phyloP scores from a whole-genome alignment of 2,113 vertebrate species.

The Chrysochloris asiatica region DNA sequence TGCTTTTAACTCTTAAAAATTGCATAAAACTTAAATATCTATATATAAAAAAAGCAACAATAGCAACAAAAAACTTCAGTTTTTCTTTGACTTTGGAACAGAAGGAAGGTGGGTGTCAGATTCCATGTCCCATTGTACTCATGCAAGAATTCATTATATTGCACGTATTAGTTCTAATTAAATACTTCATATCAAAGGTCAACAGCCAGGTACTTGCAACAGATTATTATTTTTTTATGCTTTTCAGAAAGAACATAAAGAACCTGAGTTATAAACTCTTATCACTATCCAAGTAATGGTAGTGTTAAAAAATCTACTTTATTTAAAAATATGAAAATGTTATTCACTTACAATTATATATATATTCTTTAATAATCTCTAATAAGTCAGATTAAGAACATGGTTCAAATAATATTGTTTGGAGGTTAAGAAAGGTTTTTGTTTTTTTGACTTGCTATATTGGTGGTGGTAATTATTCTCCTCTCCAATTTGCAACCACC shows the following conservation, averaged over 20 bases:
- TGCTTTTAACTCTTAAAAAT: slow-evolving; percentile 23
- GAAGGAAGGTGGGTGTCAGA: slow-evolving; percentile 70
- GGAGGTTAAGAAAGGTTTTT: not conserved
- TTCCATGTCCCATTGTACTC: not conserved
- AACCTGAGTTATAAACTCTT: not conserved
- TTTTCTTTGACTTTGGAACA: slow-evolving; percentile 48
- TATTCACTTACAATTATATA: not conserved
- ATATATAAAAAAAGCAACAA: not conserved
- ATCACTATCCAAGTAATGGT: not conserved
- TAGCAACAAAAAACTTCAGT: not conserved
- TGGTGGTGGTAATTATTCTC: not conserved
- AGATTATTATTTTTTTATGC: not conserved
- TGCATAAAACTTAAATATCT: not conserved
- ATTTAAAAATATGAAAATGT: not conserved
- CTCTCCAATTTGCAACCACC: not conserved
- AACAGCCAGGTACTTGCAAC: not conserved
- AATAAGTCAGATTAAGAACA: not conserved
- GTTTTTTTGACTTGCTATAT: not conserved
- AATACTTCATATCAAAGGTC: slow-evolving; percentile 59
- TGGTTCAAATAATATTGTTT: not conserved
- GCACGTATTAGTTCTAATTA: slow-evolving; percentile 13
- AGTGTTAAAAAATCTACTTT: not conserved
- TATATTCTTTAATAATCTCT: not conserved
- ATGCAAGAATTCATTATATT: slow-evolving; percentile 38
- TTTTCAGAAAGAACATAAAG: slow-evolving; percentile 37